Evolutionary conservation across 1,140 invertebrate species (phyloP).

Genomic region (Calephelis virginiensis): DNA sequence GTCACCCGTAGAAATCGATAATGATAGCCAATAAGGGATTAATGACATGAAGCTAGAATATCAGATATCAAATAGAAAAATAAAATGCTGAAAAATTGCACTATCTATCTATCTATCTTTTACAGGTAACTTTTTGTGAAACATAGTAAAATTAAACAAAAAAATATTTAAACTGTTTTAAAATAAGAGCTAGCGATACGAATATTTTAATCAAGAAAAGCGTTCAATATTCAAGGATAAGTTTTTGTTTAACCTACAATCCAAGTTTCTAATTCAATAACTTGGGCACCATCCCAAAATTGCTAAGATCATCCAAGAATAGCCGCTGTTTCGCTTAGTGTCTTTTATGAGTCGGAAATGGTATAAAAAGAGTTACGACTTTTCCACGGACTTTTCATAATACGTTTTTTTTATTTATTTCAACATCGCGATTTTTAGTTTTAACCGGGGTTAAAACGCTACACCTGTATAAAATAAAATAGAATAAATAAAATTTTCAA

Average conservation of each 20-base stretch:
- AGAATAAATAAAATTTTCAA: too few relatives aligned
- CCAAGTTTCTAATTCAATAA: slow-evolving; percentile 27
- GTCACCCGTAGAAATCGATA: too few relatives aligned
- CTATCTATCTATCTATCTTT: background rate
- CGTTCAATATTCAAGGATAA: background rate
- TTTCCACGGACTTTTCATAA: background rate
- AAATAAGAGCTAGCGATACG: background rate
- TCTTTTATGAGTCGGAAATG: slow-evolving; percentile 34
- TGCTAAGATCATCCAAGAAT: slow-evolving; percentile 26
- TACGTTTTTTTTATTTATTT: too few relatives aligned
- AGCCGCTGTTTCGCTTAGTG: slow-evolving; percentile 22
- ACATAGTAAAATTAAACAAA: too few relatives aligned
- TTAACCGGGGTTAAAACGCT: too few relatives aligned
- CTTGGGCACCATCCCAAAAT: slow-evolving; percentile 31
- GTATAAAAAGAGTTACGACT: slow-evolving; percentile 17
- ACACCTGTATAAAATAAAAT: too few relatives aligned
- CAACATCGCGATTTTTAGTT: too few relatives aligned
- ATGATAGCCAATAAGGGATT: too few relatives aligned
- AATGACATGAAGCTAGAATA: too few relatives aligned
- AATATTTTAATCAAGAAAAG: background rate
- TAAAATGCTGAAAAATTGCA: background rate
- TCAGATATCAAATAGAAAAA: too few relatives aligned
- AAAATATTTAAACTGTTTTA: too few relatives aligned
- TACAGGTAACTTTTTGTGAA: background rate
- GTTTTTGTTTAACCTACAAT: slow-evolving; percentile 19